Conservation (phyloP, 2,797 vertebrate species). For the Allobates femoralis region DNA sequence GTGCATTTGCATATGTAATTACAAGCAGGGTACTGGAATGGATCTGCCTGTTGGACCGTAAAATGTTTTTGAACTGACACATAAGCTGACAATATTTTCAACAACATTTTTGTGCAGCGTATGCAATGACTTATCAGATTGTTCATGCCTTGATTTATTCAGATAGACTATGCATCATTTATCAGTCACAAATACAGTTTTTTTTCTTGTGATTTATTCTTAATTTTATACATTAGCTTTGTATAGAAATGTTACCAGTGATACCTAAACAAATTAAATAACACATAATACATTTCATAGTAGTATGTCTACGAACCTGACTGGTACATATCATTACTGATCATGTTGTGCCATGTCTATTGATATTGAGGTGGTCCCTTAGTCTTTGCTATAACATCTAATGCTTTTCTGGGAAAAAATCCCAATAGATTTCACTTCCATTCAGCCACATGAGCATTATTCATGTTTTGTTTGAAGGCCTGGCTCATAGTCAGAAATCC, state of each 20-base stretch:
- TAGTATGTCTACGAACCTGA: too few relatives aligned
- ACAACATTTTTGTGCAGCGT: conserved; percentile 24
- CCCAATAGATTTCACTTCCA: too few relatives aligned
- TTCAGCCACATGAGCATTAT: too few relatives aligned
- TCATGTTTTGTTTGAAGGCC: too few relatives aligned
- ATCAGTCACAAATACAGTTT: neutral
- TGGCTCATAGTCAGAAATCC: too few relatives aligned
- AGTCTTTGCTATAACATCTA: too few relatives aligned
- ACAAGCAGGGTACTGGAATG: conserved; percentile 22
- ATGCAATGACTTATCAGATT: conserved; percentile 19
- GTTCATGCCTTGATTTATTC: conserved; percentile 9
- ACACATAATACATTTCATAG: too few relatives aligned
- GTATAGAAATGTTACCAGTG: neutral
- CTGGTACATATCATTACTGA: too few relatives aligned
- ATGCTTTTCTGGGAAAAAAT: too few relatives aligned
- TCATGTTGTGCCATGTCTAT: too few relatives aligned
- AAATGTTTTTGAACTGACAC: conserved; percentile 35
- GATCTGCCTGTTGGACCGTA: conserved; percentile 33
- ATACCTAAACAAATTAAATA: neutral
- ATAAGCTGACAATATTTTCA: conserved; percentile 25
- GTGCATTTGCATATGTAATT: conserved; percentile 49
- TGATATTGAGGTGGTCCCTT: too few relatives aligned
- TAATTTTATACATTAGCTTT: neutral
- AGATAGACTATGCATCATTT: conserved; percentile 9
- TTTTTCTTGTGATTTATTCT: neutral